Conservation (phyloP, 2,113 vertebrate species). For the Festucalex cinctus region DNA sequence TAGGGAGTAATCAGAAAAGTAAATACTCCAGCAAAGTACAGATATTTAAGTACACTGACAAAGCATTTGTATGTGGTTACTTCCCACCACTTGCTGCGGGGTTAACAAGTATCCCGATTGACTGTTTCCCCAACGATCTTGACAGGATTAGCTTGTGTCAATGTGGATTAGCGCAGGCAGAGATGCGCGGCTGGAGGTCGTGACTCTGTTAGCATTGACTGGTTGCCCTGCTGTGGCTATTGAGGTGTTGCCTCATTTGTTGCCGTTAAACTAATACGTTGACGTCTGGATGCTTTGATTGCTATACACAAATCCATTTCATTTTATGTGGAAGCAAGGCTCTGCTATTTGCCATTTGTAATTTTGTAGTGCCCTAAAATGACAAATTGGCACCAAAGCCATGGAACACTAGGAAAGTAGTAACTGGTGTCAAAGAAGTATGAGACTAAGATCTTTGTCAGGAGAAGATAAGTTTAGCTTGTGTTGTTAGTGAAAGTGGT, state of each 20-base stretch:
- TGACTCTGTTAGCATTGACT: slow-evolving; percentile 33
- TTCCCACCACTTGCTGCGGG: too few species aligned
- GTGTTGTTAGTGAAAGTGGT: not conserved
- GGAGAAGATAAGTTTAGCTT: not conserved
- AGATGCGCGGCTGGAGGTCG: slow-evolving; percentile 19
- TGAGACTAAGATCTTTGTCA: too few species aligned
- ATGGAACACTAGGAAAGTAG: too few species aligned
- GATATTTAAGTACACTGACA: too few species aligned
- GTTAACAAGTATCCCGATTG: not conserved
- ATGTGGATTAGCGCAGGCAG: slow-evolving; percentile 47
- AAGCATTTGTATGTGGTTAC: too few species aligned
- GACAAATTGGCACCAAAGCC: not conserved
- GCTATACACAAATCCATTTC: too few species aligned
- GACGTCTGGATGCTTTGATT: not conserved
- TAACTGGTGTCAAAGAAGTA: too few species aligned
- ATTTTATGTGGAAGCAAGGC: too few species aligned
- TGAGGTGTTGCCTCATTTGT: not conserved
- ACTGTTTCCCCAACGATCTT: slow-evolving; percentile 15
- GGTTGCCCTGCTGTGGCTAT: slow-evolving; percentile 14
- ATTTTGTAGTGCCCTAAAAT: too few species aligned
- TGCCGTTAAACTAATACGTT: not conserved
- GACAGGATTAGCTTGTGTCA: slow-evolving; percentile 47
- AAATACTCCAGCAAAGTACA: too few species aligned
- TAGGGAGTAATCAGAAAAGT: too few species aligned
- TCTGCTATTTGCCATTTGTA: not conserved